Conservation (phyloP, 2,797 vertebrate genomes). For the Antennarius maculatus region DNA sequence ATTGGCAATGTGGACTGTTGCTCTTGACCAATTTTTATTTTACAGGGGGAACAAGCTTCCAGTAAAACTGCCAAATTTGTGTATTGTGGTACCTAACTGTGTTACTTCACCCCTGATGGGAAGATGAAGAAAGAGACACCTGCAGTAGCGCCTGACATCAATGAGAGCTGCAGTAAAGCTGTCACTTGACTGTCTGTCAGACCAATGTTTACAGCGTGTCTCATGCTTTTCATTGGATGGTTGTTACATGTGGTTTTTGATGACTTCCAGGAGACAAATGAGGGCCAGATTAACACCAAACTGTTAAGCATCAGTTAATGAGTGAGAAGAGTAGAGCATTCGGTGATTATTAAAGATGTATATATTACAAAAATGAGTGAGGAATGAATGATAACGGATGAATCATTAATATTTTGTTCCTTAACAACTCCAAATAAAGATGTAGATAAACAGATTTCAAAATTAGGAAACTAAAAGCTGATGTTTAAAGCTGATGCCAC, state of each 20-base stretch:
- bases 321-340: too few relatives aligned
- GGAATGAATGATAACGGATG: too few relatives aligned
- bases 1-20: not conserved
- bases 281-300: too few relatives aligned
- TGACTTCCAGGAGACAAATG: too few relatives aligned
- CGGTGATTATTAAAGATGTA: too few relatives aligned
- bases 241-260: not conserved
- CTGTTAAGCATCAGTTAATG: too few relatives aligned
- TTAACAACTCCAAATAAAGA: too few relatives aligned
- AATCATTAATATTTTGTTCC: too few relatives aligned
- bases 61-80: not conserved
- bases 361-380: too few relatives aligned
- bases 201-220: not conserved
- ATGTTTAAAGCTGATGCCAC: not conserved
- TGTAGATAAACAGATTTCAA: too few relatives aligned
- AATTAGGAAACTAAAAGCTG: not conserved
- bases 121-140: constrained; percentile 2
- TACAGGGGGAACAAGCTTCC: not conserved
- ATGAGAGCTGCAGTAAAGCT: constrained; percentile 1
- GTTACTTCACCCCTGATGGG: not conserved
- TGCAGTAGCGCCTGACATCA: not conserved
- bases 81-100: not conserved
- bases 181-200: not conserved
- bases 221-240: constrained; percentile 1
- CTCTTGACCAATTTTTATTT: constrained; percentile 9